Conservation (phyloP, 2,888 invertebrate genomes). For the Drosophila aldrichi region DNA sequence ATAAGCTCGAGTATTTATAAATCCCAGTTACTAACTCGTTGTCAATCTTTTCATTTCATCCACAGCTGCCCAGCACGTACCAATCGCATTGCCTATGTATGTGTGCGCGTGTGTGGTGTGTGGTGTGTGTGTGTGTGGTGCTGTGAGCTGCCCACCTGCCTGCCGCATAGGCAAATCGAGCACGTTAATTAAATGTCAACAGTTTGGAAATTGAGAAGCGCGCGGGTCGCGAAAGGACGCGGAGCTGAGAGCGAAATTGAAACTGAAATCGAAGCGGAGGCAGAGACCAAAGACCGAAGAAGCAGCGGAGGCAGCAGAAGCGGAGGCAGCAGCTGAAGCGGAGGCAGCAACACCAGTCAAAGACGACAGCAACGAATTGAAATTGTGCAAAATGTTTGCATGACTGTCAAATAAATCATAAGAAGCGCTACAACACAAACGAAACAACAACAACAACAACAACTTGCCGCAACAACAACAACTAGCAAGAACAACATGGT, state of each 20-base stretch:
- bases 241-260: slow-evolving; percentile 35
- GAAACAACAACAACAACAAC: slow-evolving; percentile 17
- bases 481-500: slow-evolving; percentile 79
- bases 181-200: slow-evolving; percentile 79
- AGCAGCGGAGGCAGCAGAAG: not conserved
- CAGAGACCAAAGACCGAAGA: slow-evolving; percentile 18
- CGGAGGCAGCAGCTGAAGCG: slow-evolving; percentile 1
- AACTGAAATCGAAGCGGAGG: slow-evolving; percentile 21
- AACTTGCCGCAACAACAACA: slow-evolving; percentile 7
- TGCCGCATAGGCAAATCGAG: slow-evolving; percentile 70
- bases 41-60: slow-evolving; percentile 63
- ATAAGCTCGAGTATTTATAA: slow-evolving; percentile 27
- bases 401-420: slow-evolving; percentile 72
- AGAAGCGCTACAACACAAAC: slow-evolving; percentile 38
- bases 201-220: slow-evolving; percentile 50
- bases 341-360: slow-evolving; percentile 6
- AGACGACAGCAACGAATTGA: slow-evolving; percentile 48
- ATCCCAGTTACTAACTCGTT: slow-evolving; percentile 45
- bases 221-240: slow-evolving; percentile 61
- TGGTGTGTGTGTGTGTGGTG: slow-evolving; percentile 26
- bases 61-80: slow-evolving; percentile 59
- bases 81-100: slow-evolving; percentile 24
- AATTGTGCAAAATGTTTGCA: slow-evolving; percentile 68
- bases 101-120: slow-evolving; percentile 4
- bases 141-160: slow-evolving; percentile 65